Conservation (phyloP, 92 coral and sea anemone species). For the Siderastrea siderea region DNA sequence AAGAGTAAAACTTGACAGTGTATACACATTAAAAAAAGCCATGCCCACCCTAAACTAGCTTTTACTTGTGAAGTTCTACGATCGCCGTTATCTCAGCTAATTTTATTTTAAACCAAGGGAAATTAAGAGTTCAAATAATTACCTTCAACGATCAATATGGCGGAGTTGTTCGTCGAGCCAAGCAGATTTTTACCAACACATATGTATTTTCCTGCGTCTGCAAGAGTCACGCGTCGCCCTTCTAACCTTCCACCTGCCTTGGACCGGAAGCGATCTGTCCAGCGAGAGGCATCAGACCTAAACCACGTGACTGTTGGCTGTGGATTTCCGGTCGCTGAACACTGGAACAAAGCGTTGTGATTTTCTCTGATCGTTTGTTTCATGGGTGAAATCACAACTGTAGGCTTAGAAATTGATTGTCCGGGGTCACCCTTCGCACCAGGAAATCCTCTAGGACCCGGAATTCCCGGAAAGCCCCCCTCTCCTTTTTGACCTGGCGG, state of each 20-base stretch:
- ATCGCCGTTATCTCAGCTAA: background rate
- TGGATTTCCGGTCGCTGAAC: slow-evolving; percentile 49
- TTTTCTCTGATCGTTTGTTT: slow-evolving; percentile 36
- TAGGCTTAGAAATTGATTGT: slow-evolving; percentile 21
- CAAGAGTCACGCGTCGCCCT: slow-evolving; percentile 21
- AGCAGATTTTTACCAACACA: slow-evolving; percentile 26
- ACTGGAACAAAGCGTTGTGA: slow-evolving; percentile 27
- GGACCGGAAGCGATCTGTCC: background rate
- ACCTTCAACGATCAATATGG: slow-evolving; percentile 29
- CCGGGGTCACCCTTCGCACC: slow-evolving; percentile 47
- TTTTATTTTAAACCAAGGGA: too few species aligned
- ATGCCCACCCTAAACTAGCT: too few species aligned
- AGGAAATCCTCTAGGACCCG: slow-evolving; percentile 34
- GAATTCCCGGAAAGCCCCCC: background rate
- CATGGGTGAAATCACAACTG: slow-evolving; percentile 13
- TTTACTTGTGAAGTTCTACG: too few species aligned
- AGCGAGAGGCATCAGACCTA: background rate
- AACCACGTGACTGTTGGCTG: slow-evolving; percentile 16
- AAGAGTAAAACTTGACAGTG: too few species aligned
- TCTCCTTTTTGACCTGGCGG: slow-evolving; percentile 20
- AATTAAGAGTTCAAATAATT: background rate
- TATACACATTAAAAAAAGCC: too few species aligned
- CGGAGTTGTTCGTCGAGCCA: slow-evolving; percentile 17
- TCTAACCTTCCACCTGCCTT: slow-evolving; percentile 15
- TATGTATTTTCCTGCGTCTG: slow-evolving; percentile 39